These are phyloP conservation scores for Drosophila nigritarsus DNA, from an alignment of 2,888 invertebrate species.

Conservation along the genomic window DNA sequence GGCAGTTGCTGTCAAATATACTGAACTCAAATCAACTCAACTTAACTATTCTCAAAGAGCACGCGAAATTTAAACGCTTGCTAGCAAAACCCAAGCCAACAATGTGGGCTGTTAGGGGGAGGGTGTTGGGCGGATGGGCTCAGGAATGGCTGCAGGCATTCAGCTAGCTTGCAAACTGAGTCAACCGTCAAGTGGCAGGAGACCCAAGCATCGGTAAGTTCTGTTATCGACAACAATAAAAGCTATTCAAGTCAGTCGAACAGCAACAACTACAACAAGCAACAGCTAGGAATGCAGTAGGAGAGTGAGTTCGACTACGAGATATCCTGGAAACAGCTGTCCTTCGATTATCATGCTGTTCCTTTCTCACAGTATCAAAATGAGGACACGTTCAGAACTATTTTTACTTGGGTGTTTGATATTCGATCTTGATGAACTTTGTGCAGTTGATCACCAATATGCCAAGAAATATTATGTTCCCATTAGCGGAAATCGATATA, in stretches of 20 bases:
- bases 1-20: conserved; percentile 9
- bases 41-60: neutral
- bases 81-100: neutral
- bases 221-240: conserved; percentile 21
- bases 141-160: neutral
- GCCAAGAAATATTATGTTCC: too few relatives aligned
- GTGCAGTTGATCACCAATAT: too few relatives aligned
- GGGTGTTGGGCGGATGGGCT: neutral
- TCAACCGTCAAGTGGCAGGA: conserved; percentile 30
- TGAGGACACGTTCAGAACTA: too few relatives aligned
- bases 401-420: too few relatives aligned
- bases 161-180: conserved; percentile 17
- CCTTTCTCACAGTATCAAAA: too few relatives aligned
- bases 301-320: neutral
- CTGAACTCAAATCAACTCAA: neutral
- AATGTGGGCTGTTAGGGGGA: neutral
- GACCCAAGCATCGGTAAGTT: conserved; percentile 5
- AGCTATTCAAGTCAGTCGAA: neutral
- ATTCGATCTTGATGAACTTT: too few relatives aligned
- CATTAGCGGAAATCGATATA: too few relatives aligned
- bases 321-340: neutral
- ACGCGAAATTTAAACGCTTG: neutral
- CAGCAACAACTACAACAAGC: neutral
- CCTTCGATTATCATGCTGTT: too few relatives aligned
- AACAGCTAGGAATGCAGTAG: neutral